Evolutionary conservation across 2,888 invertebrate species (phyloP).

Genomic region (Netelia virgata): DNA sequence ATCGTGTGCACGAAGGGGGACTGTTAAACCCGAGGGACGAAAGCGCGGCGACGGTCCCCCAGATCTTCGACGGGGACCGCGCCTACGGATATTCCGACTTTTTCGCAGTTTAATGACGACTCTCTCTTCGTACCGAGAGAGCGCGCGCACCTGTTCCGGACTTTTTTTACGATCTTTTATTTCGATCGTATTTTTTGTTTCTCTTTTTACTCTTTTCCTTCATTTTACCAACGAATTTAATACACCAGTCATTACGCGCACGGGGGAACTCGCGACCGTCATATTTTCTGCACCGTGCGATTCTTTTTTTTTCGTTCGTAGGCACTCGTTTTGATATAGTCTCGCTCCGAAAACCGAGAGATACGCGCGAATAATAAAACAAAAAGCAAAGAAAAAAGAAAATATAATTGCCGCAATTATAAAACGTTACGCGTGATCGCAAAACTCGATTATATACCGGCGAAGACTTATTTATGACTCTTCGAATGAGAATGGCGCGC

Average conservation of each 20-base stretch:
- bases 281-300: constrained; percentile 24
- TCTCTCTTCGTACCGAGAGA: constrained; percentile 38
- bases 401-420: constrained; percentile 65
- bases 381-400: constrained; percentile 5
- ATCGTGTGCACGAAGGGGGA: constrained; percentile 57
- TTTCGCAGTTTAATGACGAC: constrained; percentile 69
- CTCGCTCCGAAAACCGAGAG: constrained; percentile 10
- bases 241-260: constrained; percentile 75
- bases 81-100: constrained; percentile 56
- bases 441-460: constrained; percentile 2
- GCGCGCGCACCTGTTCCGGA: constrained; percentile 73
- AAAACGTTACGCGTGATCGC: constrained; percentile 20
- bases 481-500: constrained; percentile 1
- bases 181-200: constrained; percentile 73
- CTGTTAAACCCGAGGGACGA: constrained; percentile 64
- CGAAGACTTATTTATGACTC: constrained; percentile 8
- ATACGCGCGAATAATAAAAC: background rate
- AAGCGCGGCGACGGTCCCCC: constrained; percentile 31
- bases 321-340: constrained; percentile 6
- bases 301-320: background rate
- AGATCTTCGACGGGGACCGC: constrained; percentile 42
- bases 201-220: constrained; percentile 52
- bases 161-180: constrained; percentile 66
- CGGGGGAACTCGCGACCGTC: constrained; percentile 29
- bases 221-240: constrained; percentile 64